A percentile compares a stretch with the other conserved stretches of the same genome.
Evolutionary conservation across 2,888 invertebrate species (phyloP).

Genomic region (Tanypteryx hageni): DNA sequence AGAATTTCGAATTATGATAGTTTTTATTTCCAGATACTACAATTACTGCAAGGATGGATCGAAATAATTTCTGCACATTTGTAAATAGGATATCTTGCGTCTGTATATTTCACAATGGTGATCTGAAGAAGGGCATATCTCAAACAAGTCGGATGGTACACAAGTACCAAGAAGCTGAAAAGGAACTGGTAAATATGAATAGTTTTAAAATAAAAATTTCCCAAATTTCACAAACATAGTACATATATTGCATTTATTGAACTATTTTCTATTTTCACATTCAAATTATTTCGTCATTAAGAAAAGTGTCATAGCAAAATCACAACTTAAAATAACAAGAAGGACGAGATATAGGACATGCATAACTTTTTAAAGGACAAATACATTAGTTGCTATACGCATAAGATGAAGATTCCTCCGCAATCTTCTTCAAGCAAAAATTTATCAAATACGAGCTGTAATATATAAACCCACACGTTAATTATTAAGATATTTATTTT

Average conservation of each 20-base stretch:
- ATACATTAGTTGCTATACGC: too few species aligned
- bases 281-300: too few species aligned
- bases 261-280: not conserved
- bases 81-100: constrained; percentile 85
- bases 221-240: not conserved
- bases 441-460: not conserved
- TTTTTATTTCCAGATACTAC: constrained; percentile 80
- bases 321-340: too few species aligned
- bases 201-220: not conserved
- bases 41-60: constrained; percentile 81
- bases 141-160: constrained; percentile 79
- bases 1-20: too few species aligned
- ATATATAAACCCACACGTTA: not conserved
- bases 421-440: too few species aligned
- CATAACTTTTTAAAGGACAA: too few species aligned
- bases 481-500: not conserved
- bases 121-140: constrained; percentile 76
- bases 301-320: too few species aligned
- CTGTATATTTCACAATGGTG: constrained; percentile 80
- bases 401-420: too few species aligned
- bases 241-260: not conserved
- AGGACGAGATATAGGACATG: too few species aligned
- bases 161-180: constrained; percentile 83
- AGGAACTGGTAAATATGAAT: constrained; percentile 77
- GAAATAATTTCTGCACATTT: constrained; percentile 82